phyloP scores from a whole-genome alignment of 2,797 vertebrate genomes.

The Leuciscus waleckii region DNA sequence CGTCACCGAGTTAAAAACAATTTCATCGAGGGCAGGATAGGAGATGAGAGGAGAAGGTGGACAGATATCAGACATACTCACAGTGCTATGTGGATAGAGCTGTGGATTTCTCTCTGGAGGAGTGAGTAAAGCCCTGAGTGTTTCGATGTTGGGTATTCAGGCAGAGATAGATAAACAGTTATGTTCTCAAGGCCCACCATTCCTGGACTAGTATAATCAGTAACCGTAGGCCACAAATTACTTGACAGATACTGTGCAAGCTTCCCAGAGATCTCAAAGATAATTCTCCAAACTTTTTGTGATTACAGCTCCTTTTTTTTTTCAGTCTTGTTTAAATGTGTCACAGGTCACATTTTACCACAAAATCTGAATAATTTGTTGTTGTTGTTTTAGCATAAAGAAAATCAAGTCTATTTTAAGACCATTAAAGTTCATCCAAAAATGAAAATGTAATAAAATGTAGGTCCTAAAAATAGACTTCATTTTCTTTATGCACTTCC shows the following conservation, averaged over 20 bases:
- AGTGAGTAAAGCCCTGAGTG: conserved; percentile 8
- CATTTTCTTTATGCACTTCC: neutral
- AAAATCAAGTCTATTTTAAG: conserved; percentile 6
- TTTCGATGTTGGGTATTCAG: neutral
- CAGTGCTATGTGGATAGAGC: conserved; percentile 17
- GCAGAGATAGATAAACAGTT: conserved; percentile 33
- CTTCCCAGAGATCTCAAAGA: conserved; percentile 22
- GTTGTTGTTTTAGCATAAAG: conserved; percentile 22
- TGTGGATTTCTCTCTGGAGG: conserved; percentile 34
- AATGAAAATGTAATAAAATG: neutral
- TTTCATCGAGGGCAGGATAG: conserved; percentile 6
- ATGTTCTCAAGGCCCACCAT: conserved; percentile 24
- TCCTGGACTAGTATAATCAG: conserved; percentile 29
- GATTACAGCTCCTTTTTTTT: neutral
- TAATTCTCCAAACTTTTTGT: conserved; percentile 11
- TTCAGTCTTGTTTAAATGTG: no score
- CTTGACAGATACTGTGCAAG: conserved; percentile 8
- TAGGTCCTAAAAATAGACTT: neutral
- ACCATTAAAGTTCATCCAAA: conserved; percentile 17
- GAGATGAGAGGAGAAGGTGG: conserved; percentile 21
- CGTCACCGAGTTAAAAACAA: conserved; percentile 37
- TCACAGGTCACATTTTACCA: conserved; percentile 7
- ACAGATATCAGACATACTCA: conserved; percentile 36
- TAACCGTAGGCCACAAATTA: conserved; percentile 29
- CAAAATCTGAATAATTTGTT: neutral